These are phyloP conservation scores for Trochalopteron elliotii DNA, from an alignment of 2,113 vertebrate genomes.

Conservation along the genomic window DNA sequence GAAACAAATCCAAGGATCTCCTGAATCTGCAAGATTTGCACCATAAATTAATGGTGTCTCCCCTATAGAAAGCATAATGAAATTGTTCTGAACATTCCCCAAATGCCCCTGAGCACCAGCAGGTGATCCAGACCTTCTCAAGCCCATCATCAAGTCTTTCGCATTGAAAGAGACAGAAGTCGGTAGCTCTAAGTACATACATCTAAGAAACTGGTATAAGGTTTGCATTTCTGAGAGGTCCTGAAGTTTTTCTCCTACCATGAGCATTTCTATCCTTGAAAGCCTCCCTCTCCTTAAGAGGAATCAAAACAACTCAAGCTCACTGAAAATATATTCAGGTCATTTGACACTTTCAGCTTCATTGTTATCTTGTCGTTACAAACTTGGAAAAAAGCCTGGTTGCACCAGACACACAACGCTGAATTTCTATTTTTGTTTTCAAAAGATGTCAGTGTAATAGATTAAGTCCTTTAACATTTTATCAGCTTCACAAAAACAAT, in stretches of 20 bases:
- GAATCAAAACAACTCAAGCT: not conserved
- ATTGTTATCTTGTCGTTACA: not conserved
- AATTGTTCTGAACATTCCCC: not conserved
- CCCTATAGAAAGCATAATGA: not conserved
- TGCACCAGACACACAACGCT: not conserved
- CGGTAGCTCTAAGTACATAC: not conserved
- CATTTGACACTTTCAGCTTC: not conserved
- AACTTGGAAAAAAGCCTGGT: conserved; percentile 21
- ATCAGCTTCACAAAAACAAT: not conserved
- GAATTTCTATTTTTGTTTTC: conserved; percentile 29
- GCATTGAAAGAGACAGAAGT: not conserved
- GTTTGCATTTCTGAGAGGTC: not conserved
- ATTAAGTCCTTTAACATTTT: not conserved
- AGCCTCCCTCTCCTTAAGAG: not conserved
- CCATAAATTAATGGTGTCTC: fast-evolving
- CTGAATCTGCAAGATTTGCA: not conserved
- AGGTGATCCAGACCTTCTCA: not conserved
- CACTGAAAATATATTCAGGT: not conserved
- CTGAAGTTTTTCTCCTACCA: not conserved
- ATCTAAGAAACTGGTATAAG: not conserved
- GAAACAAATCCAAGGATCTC: not conserved
- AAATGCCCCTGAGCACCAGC: not conserved
- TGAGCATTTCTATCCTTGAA: not conserved
- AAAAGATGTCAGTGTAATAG: not conserved
- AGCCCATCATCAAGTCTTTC: not conserved